Conservation (phyloP, 2,113 vertebrate genomes). For the Erinaceus europaeus region DNA sequence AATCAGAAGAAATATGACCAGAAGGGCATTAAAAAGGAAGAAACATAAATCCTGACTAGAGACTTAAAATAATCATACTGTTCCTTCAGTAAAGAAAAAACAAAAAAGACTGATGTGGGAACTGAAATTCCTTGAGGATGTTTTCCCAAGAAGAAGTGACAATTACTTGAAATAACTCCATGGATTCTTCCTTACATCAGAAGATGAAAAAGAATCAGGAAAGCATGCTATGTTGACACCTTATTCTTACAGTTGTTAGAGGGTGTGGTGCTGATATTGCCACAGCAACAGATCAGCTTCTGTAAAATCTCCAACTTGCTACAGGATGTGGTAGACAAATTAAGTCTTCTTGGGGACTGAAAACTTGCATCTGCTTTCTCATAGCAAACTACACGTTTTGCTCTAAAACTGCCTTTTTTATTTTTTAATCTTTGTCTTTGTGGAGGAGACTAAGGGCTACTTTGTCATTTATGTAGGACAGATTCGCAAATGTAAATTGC, state of each 20-base stretch:
- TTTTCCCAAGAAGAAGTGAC: slow-evolving; percentile 55
- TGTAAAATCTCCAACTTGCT: slow-evolving; percentile 48
- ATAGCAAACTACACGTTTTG: slow-evolving; percentile 15
- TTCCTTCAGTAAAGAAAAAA: slow-evolving; percentile 63
- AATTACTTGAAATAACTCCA: slow-evolving; percentile 68
- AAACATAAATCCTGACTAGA: slow-evolving; percentile 57
- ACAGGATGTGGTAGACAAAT: slow-evolving; percentile 42
- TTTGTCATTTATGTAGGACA: background rate
- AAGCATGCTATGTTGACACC: slow-evolving; percentile 63
- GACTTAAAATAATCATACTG: slow-evolving; percentile 31
- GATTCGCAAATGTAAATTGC: background rate
- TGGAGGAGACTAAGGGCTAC: background rate
- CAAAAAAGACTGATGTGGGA: slow-evolving; percentile 55
- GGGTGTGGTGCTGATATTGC: slow-evolving; percentile 59
- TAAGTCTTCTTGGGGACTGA: slow-evolving; percentile 67
- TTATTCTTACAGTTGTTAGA: slow-evolving; percentile 42
- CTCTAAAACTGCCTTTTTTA: background rate
- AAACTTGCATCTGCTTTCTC: background rate
- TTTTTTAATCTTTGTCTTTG: background rate
- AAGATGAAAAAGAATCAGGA: slow-evolving; percentile 63
- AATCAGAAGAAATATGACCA: background rate
- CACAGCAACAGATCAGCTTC: background rate
- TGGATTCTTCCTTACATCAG: slow-evolving; percentile 24
- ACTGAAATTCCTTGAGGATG: slow-evolving; percentile 34
- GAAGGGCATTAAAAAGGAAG: background rate